Evolutionary conservation across 2,888 invertebrate genomes (phyloP).

Genomic region (Orthonevra nobilis): DNA sequence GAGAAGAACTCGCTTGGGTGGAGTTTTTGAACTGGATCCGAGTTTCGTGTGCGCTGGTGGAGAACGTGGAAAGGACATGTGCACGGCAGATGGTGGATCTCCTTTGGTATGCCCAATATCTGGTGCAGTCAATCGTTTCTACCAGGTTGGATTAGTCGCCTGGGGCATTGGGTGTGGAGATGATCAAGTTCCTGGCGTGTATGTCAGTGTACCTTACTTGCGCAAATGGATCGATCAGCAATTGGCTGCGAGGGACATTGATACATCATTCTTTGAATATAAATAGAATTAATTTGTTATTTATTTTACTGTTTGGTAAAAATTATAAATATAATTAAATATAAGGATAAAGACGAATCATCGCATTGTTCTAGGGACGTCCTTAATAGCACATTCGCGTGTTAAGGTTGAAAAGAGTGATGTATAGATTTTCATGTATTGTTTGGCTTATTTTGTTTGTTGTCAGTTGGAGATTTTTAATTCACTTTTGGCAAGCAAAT

Average conservation of each 20-base stretch:
- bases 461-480: too few species aligned
- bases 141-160: constrained; percentile 78
- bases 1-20: constrained; percentile 84
- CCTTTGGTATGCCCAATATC: constrained; percentile 86
- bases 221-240: constrained; percentile 84
- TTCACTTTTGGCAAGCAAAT: too few species aligned
- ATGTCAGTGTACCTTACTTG: constrained; percentile 84
- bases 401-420: too few species aligned
- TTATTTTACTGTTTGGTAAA: too few species aligned
- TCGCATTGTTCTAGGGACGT: too few species aligned
- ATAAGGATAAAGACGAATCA: too few species aligned
- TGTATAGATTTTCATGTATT: too few species aligned
- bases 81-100: constrained; percentile 86
- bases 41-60: constrained; percentile 91
- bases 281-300: too few species aligned
- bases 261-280: too few species aligned
- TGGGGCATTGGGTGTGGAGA: constrained; percentile 90
- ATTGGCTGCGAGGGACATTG: constrained; percentile 49
- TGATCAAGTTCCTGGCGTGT: constrained; percentile 85
- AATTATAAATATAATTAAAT: too few species aligned
- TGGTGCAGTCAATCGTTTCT: constrained; percentile 69
- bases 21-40: constrained; percentile 83
- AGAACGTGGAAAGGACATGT: constrained; percentile 81
- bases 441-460: too few species aligned
- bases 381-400: too few species aligned